Percentiles rank a stretch among this genome's conserved stretches.
These are phyloP conservation scores for Aphidoletes aphidimyza DNA, from an alignment of 2,888 invertebrate genomes.

Conservation along the genomic window DNA sequence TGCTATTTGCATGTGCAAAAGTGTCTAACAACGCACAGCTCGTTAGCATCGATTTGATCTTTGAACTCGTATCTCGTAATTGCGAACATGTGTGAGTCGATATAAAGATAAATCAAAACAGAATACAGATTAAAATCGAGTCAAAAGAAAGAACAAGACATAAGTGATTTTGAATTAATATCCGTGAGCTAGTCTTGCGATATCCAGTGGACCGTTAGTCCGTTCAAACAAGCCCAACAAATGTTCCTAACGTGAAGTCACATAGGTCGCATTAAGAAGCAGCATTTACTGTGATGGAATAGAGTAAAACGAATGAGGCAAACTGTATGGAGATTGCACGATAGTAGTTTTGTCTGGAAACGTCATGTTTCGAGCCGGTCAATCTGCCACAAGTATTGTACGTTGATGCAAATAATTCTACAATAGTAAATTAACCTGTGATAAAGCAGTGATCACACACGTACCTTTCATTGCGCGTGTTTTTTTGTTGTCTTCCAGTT, in stretches of 20 bases:
- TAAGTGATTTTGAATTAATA: neutral
- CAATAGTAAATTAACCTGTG: no score
- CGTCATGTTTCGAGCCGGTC: neutral
- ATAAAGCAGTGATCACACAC: no score
- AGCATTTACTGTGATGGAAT: no score
- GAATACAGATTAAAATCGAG: neutral
- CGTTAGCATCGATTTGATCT: neutral
- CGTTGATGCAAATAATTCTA: no score
- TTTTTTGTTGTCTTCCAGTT: no score
- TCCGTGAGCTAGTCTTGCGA: neutral
- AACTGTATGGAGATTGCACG: neutral
- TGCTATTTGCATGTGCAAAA: neutral
- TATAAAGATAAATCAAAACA: neutral
- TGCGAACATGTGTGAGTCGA: neutral
- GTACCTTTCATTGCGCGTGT: no score
- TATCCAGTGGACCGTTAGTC: neutral
- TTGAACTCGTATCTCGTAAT: constrained; percentile 29
- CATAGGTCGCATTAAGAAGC: no score
- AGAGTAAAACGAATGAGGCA: no score
- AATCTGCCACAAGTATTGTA: neutral
- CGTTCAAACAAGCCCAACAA: neutral
- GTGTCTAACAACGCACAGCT: neutral
- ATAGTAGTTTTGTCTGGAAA: neutral
- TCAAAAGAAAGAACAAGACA: neutral
- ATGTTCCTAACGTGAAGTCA: neutral